phyloP scores from a whole-genome alignment of 2,888 invertebrate genomes.

The Ornithoptera alexandrae region DNA sequence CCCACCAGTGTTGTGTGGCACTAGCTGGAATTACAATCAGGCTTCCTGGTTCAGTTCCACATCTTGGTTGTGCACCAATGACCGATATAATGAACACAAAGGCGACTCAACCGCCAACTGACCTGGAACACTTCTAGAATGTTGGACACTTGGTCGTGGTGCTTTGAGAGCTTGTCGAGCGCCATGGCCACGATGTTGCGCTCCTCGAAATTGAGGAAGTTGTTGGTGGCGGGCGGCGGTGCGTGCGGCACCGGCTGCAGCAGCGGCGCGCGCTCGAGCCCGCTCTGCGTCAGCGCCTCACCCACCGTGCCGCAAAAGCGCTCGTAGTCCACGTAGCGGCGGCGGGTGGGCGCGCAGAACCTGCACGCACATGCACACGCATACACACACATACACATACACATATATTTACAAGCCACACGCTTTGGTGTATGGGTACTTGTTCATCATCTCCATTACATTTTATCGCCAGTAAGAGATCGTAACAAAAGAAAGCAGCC shows the following conservation, averaged over 20 bases:
- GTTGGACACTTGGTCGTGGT: conserved; percentile 84
- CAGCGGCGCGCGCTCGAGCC: conserved; percentile 84
- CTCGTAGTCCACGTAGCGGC: conserved; percentile 82
- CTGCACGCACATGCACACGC: conserved; percentile 49
- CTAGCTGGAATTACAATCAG: too few relatives aligned
- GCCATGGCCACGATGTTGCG: conserved; percentile 82
- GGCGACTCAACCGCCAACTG: background rate
- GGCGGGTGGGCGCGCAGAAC: conserved; percentile 82
- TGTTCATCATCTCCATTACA: too few relatives aligned
- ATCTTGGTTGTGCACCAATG: too few relatives aligned
- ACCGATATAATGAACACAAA: too few relatives aligned
- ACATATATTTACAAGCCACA: too few relatives aligned
- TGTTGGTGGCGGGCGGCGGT: conserved; percentile 80
- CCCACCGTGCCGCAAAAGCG: conserved; percentile 85
- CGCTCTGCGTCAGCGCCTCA: conserved; percentile 83
- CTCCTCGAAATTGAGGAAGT: conserved; percentile 88
- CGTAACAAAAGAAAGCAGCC: too few relatives aligned
- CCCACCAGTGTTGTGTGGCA: too few relatives aligned
- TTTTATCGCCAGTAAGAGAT: too few relatives aligned
- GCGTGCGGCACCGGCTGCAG: conserved; percentile 85
- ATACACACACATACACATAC: too few relatives aligned
- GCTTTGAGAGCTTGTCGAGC: conserved; percentile 83
- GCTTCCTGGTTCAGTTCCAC: too few relatives aligned
- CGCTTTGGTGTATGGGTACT: too few relatives aligned
- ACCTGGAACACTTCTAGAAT: conserved; percentile 84